Evolutionary conservation across 1,140 invertebrate species (phyloP), one percentile per base, ranked within the genome.

Genomic region (Drosophila mojavensis): DNA sequence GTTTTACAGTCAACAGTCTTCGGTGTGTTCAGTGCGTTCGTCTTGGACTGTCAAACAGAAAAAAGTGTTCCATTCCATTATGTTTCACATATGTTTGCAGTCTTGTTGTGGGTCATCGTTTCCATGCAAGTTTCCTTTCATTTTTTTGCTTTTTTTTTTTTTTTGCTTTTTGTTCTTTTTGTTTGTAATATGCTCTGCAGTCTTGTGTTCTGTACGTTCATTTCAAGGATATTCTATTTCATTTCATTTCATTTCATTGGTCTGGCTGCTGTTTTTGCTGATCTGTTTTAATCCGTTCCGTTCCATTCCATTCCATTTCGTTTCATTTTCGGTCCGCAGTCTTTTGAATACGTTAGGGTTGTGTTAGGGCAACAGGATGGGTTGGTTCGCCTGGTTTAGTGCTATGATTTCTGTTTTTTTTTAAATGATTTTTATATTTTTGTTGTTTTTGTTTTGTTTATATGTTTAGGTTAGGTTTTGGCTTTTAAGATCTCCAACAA

Each of bases 401-500:
- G 51, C 30, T 65, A 51, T 17, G 4, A 17, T 47, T 50, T n/a
- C 20, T 33, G 9, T 17, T 48, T 30, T 24, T n/a, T 33, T 28
- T 4, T 26, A 36, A 7, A 1, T 13, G 5, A 9, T 30, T 11
- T 30, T 3, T 45, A 11, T 43, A 10, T 59, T 58, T 26, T 17
- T 15, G 5, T 43, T 45, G 4, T 58, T 58, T 24, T 24, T 30
- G 10, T 47, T 60, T 60, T 11, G 28, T 33, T 20, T 17, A 7
- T 65, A 58, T 33, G 68, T 58, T 58, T 65, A 51, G 60, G 68
- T 55, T 64, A 43, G 41, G 51, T 24, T 41, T 50, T 47, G 45
- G 69, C 51, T 65, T 72, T 36, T 28, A 48, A 58, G 45, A 36
- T 54, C 53, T 59, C 20, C 30, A 59, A 67, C 53, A 67, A 67